Evolutionary conservation across 2,113 vertebrate species (phyloP).

Genomic region (Arizona elegans): DNA sequence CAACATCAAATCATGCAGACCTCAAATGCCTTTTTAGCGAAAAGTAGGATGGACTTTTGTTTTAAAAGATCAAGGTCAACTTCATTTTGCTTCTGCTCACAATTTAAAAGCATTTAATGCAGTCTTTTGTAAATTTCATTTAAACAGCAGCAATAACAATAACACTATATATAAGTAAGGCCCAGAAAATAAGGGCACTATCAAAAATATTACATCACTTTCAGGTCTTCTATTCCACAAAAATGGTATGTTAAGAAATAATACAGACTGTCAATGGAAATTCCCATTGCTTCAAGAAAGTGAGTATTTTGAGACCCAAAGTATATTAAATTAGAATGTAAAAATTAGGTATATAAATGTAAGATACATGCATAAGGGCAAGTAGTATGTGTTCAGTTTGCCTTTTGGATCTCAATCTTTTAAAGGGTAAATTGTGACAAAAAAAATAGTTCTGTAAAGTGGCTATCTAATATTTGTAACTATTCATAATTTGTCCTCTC

Average conservation of each 20-base stretch:
- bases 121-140: neutral
- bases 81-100: neutral
- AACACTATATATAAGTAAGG: neutral
- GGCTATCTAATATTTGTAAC: neutral
- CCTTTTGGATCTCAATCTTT: neutral
- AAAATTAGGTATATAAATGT: neutral
- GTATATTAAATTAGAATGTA: neutral
- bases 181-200: neutral
- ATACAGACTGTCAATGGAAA: neutral
- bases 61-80: rapidly evolving
- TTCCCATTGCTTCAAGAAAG: neutral
- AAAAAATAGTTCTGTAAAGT: neutral
- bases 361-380: neutral
- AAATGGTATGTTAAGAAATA: rapidly evolving
- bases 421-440: neutral
- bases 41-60: neutral
- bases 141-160: neutral
- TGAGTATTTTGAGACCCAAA: neutral
- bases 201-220: neutral
- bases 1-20: neutral
- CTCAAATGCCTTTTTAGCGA: rapidly evolving
- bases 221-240: neutral
- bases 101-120: neutral
- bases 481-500: neutral
- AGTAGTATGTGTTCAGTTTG: neutral